Percentiles rank a stretch among this genome's conserved stretches.
Conservation (phyloP, 2,888 invertebrate genomes). For the Phoenoteleia sp. region DNA sequence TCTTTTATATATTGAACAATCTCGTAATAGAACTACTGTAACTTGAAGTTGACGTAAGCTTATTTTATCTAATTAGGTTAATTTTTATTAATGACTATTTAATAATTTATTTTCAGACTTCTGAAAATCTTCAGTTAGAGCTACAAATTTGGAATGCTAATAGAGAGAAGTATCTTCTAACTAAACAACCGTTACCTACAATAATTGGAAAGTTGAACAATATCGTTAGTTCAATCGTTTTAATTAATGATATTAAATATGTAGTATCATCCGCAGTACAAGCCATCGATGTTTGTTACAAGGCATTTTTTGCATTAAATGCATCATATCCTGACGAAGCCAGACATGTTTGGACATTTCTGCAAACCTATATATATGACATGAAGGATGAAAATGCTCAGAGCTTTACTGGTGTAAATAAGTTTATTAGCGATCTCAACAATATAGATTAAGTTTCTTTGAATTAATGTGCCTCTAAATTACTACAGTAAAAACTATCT, state of each 20-base stretch:
- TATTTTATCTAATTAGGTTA: no score
- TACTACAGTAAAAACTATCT: no score
- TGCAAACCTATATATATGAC: not conserved
- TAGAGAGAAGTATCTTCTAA: not conserved
- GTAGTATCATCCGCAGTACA: slow-evolving; percentile 10
- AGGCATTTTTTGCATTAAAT: slow-evolving; percentile 16
- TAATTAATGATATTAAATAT: slow-evolving; percentile 17
- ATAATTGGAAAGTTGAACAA: slow-evolving; percentile 15
- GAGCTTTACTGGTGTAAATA: no score
- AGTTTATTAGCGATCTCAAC: no score
- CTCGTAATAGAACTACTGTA: no score
- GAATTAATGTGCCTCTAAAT: no score
- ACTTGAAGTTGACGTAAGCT: no score
- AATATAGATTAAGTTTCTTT: no score
- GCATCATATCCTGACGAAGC: slow-evolving; percentile 11
- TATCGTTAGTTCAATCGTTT: not conserved
- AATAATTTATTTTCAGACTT: not conserved
- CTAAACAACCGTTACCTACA: slow-evolving; percentile 15
- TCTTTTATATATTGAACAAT: no score
- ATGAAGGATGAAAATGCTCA: no score
- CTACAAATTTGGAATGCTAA: not conserved
- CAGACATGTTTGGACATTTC: slow-evolving; percentile 4
- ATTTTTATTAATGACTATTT: no score
- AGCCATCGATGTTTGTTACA: slow-evolving; percentile 12
- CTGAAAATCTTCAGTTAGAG: slow-evolving; percentile 2